Conservation (phyloP, 2,113 vertebrate species). For the Pelecanus crispus region DNA sequence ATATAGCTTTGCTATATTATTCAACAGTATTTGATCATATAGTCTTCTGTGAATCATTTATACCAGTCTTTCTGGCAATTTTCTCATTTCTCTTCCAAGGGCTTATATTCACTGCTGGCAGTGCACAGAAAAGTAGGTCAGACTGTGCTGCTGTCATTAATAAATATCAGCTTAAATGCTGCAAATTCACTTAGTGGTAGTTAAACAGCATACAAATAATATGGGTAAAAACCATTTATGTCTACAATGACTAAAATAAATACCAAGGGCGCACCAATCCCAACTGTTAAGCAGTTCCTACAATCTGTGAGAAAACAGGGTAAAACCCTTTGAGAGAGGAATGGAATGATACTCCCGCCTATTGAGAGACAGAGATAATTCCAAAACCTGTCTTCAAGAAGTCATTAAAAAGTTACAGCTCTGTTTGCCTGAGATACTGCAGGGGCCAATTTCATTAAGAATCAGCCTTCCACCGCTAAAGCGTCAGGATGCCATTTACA, state of each 20-base stretch:
- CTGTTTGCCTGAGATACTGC: not conserved
- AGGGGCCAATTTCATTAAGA: not conserved
- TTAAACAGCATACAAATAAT: not conserved
- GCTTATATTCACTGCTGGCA: not conserved
- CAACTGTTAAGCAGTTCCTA: not conserved
- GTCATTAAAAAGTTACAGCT: constrained; percentile 31
- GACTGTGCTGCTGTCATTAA: not conserved
- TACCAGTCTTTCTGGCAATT: not conserved
- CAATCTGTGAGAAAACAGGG: not conserved
- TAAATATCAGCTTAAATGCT: not conserved
- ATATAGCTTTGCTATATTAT: not conserved
- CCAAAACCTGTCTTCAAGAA: not conserved
- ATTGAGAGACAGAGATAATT: not conserved
- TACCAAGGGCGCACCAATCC: not conserved
- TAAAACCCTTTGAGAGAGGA: not conserved
- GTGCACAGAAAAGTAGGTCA: constrained; percentile 36
- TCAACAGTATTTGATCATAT: not conserved
- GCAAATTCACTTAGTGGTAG: not conserved
- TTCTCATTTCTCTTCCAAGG: not conserved
- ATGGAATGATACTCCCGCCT: not conserved
- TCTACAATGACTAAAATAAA: not conserved
- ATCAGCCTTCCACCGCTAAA: not conserved
- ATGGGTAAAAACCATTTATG: not conserved
- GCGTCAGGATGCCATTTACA: not conserved
- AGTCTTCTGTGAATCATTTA: not conserved